Evolutionary conservation across 2,888 invertebrate species (phyloP), one percentile per base, ranked within the genome.

Genomic region (Morpho helenor): DNA sequence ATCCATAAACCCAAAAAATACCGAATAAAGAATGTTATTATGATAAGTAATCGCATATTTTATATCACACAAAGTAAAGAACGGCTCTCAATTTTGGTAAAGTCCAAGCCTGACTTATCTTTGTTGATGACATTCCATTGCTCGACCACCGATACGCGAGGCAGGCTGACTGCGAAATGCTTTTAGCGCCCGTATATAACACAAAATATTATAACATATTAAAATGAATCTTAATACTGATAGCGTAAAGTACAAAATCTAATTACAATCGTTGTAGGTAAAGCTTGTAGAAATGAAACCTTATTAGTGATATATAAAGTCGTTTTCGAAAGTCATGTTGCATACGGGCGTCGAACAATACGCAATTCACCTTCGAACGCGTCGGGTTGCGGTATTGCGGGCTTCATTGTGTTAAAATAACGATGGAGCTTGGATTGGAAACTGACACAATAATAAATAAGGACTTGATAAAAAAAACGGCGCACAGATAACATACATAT

Each of bases 311-410:
- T 78, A 80, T 77, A 78, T 84, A 85, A 83, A 86, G 86, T 82
- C 78, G 79, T 82, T 85, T 88, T 88, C 81, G 80, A 80, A 82
- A 85, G 87, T 82, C 79, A 79, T 79, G 80, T 76, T 76, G 82
- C 73, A 86, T 83, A 82, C 88, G 87, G 83, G 87, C 80, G 75
- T 76, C 82, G 79, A 89, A 90, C 89, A 90, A 90, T 89, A 88
- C 88, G 88, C 88, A 89, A 90, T 90, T 89, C 89, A 88, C 88
- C 88, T 89, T 87, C 89, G 85, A 82, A 79, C 85, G 87, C 84
- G 83, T 85, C 84, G 85, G 76, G 87, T 90, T 89, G 89, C 88
- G 89, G 89, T 88, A 82, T 87, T 87, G 89, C 89, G 87, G 89
- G 88, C 87, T 86, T 82, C 86, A 88, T 88, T 89, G 89, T 90